Percentiles rank a stretch among this genome's conserved stretches.
Conservation (phyloP, 2,888 invertebrate genomes). For the Lapara coniferarum region DNA sequence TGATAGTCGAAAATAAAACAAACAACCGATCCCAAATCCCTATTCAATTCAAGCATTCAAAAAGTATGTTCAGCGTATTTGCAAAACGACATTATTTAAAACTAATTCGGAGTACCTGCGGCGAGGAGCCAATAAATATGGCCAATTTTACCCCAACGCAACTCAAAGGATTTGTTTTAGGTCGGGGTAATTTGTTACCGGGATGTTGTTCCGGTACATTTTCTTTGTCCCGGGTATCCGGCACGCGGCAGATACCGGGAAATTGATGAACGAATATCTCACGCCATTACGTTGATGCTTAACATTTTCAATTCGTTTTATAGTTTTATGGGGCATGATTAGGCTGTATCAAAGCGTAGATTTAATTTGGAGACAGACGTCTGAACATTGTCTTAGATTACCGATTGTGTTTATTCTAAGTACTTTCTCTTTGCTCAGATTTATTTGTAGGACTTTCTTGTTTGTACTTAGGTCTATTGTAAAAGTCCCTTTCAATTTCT, state of each 20-base stretch:
- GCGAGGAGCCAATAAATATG: conserved; percentile 26
- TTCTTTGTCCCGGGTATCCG: conserved; percentile 32
- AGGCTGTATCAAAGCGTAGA: background rate
- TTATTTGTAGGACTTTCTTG: no score
- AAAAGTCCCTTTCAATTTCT: no score
- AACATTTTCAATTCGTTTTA: conserved; percentile 22
- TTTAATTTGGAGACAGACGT: background rate
- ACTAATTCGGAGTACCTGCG: conserved; percentile 12
- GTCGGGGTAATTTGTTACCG: conserved; percentile 29
- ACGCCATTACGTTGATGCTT: conserved; percentile 23
- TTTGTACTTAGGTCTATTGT: no score
- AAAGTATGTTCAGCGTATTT: background rate
- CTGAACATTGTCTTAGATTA: no score
- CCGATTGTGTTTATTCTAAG: no score
- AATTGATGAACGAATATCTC: conserved; percentile 27
- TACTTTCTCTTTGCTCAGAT: no score
- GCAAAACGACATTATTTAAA: conserved; percentile 21
- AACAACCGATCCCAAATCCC: background rate
- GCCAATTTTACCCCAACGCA: conserved; percentile 26
- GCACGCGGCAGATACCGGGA: conserved; percentile 2
- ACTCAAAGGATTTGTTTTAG: conserved; percentile 29
- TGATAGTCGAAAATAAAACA: background rate
- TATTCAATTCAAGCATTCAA: background rate
- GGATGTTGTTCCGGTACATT: conserved; percentile 35
- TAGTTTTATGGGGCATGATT: conserved; percentile 8